Conservation (phyloP, 37 sponge, comb jelly and placozoan genomes). For the Eunapius fragilis region DNA sequence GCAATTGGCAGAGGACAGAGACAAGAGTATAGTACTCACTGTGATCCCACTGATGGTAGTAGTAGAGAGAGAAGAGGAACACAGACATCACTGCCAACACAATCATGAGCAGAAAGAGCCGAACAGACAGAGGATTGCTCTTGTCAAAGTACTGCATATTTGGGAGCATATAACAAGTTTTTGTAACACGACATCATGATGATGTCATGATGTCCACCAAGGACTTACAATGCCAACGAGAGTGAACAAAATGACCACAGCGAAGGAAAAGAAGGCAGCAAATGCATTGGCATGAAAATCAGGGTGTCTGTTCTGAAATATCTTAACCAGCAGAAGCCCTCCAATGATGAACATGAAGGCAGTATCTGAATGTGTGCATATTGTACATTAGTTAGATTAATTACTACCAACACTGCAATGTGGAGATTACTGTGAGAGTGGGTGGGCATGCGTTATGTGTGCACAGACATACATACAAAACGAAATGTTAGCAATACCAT, state of each 20-base stretch:
- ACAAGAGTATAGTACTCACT: neutral
- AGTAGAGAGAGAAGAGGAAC: constrained; percentile 63
- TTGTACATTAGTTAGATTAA: neutral
- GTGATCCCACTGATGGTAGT: constrained; percentile 41
- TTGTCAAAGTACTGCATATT: constrained; percentile 35
- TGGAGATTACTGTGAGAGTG: constrained; percentile 1
- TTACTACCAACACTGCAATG: too few relatives aligned
- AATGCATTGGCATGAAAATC: constrained; percentile 88
- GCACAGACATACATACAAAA: neutral
- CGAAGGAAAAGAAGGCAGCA: constrained; percentile 86
- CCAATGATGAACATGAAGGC: constrained; percentile 97
- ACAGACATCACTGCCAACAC: constrained; percentile 18
- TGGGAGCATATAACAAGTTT: neutral
- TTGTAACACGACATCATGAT: neutral
- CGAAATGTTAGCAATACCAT: too few relatives aligned
- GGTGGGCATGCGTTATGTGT: constrained; percentile 6
- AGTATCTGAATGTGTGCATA: constrained; percentile 49
- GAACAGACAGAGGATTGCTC: constrained; percentile 19
- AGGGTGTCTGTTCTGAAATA: constrained; percentile 93
- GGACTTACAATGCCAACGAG: constrained; percentile 84
- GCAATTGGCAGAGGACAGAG: too few relatives aligned
- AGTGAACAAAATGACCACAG: constrained; percentile 81
- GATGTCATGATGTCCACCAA: too few relatives aligned
- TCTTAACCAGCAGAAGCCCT: constrained; percentile 73
- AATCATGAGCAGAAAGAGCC: constrained; percentile 15